phyloP scores from a whole-genome alignment of 2,888 invertebrate genomes.

The Eristalis pertinax region DNA sequence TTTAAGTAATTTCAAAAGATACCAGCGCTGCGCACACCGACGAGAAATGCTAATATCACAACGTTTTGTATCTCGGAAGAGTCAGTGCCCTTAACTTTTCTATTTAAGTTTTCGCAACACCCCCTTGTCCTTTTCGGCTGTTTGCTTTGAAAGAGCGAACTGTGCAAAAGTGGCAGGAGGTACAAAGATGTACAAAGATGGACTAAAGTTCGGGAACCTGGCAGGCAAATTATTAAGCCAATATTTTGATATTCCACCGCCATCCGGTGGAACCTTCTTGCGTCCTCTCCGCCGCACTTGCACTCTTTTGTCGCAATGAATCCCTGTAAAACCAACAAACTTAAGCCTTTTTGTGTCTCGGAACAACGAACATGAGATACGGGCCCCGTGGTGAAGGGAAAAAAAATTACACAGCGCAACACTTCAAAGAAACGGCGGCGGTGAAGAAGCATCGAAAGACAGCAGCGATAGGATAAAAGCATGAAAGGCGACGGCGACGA shows the following conservation, averaged over 20 bases:
- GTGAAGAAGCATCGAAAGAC: conserved; percentile 26
- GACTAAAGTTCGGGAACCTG: conserved; percentile 35
- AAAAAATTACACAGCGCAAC: conserved; percentile 47
- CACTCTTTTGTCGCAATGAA: conserved; percentile 23
- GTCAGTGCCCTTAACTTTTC: conserved; percentile 64
- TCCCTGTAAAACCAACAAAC: conserved; percentile 60
- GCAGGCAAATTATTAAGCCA: conserved; percentile 66
- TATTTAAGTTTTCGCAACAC: conserved; percentile 57
- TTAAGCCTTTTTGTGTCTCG: conserved; percentile 54
- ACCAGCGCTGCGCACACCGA: not conserved
- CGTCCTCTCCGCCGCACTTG: not conserved
- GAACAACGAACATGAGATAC: conserved; percentile 50
- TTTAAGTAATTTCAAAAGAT: conserved; percentile 45
- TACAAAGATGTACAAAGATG: conserved; percentile 28
- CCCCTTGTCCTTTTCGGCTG: conserved; percentile 15
- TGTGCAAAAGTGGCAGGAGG: conserved; percentile 4
- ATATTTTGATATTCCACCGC: conserved; percentile 65
- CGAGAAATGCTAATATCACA: conserved; percentile 55
- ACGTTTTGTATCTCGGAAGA: conserved; percentile 64
- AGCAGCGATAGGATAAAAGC: conserved; percentile 2
- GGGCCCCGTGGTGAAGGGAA: conserved; percentile 1
- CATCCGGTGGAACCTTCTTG: conserved; percentile 4
- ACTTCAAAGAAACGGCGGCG: conserved; percentile 55
- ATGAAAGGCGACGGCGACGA: conserved; percentile 15
- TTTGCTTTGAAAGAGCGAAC: conserved; percentile 22